These are phyloP conservation scores for Anthophora plumipes DNA, from an alignment of 2,888 invertebrate genomes.

Conservation along the genomic window DNA sequence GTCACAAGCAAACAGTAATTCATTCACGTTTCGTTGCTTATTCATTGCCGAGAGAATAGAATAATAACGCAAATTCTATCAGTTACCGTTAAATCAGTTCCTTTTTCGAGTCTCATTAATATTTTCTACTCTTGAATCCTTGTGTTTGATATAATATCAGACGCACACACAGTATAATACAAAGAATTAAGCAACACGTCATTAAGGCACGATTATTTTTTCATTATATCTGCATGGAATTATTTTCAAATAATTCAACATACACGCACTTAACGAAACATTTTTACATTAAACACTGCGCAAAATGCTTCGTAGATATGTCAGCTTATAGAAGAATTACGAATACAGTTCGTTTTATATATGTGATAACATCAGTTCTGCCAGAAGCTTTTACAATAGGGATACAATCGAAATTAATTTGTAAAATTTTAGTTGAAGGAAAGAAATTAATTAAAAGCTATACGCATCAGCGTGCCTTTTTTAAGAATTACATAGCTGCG, in stretches of 20 bases:
- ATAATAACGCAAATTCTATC: not conserved
- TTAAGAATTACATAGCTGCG: not conserved
- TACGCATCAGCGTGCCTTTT: slow-evolving; percentile 11
- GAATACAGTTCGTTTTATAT: not conserved
- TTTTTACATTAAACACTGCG: not conserved
- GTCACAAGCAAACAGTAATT: not conserved
- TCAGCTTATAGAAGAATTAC: slow-evolving; percentile 3
- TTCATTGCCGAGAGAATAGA: not conserved
- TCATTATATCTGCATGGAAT: not conserved
- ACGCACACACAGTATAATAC: not conserved
- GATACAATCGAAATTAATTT: not conserved
- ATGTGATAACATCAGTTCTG: slow-evolving; percentile 6
- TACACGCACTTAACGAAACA: not conserved
- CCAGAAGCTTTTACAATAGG: not conserved
- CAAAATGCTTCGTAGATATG: not conserved
- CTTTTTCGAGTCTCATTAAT: not conserved
- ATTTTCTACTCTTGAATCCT: not conserved
- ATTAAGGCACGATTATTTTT: not conserved
- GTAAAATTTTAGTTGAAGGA: not conserved
- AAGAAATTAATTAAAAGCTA: slow-evolving; percentile 22
- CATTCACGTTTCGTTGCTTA: not conserved
- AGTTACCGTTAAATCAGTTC: not conserved
- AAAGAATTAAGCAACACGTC: not conserved
- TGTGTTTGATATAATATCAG: not conserved
- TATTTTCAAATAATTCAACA: not conserved